These are phyloP conservation scores for Micrasema longulum DNA, from an alignment of 1,140 invertebrate genomes.

Conservation along the genomic window DNA sequence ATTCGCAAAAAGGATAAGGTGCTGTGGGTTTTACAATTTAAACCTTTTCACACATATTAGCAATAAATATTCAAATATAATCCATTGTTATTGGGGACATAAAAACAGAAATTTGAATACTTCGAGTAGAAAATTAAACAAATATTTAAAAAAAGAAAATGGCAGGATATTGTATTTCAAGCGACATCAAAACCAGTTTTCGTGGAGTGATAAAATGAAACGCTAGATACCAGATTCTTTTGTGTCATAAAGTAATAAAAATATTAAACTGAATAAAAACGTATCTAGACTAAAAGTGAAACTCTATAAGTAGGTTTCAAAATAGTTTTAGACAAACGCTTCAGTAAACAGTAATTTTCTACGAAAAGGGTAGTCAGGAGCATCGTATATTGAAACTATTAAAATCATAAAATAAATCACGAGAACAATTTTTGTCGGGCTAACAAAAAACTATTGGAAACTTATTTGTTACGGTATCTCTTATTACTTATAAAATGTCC, in stretches of 20 bases:
- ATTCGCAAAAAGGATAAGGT: too few species aligned
- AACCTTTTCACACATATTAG: too few species aligned
- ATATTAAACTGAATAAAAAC: background rate
- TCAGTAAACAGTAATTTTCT: slow-evolving; percentile 4
- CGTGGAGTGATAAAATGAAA: too few species aligned
- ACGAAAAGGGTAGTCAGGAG: background rate
- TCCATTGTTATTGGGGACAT: too few species aligned
- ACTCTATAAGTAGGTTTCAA: background rate
- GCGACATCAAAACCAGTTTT: too few species aligned
- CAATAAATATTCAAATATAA: too few species aligned
- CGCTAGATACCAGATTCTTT: too few species aligned
- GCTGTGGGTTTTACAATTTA: too few species aligned
- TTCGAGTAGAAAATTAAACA: too few species aligned
- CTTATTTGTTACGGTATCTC: slow-evolving; percentile 23
- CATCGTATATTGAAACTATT: slow-evolving; percentile 28
- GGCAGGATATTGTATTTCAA: too few species aligned
- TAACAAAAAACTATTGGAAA: slow-evolving; percentile 29
- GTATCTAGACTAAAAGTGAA: background rate
- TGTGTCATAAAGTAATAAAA: background rate
- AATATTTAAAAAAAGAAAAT: too few species aligned
- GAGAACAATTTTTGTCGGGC: slow-evolving; percentile 15
- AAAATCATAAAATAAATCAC: slow-evolving; percentile 28
- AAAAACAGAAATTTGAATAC: too few species aligned
- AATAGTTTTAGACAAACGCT: background rate
- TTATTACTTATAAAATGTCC: slow-evolving; percentile 33